Evolutionary conservation across 2,113 vertebrate genomes (phyloP).

Genomic region (Scatophagus argus): DNA sequence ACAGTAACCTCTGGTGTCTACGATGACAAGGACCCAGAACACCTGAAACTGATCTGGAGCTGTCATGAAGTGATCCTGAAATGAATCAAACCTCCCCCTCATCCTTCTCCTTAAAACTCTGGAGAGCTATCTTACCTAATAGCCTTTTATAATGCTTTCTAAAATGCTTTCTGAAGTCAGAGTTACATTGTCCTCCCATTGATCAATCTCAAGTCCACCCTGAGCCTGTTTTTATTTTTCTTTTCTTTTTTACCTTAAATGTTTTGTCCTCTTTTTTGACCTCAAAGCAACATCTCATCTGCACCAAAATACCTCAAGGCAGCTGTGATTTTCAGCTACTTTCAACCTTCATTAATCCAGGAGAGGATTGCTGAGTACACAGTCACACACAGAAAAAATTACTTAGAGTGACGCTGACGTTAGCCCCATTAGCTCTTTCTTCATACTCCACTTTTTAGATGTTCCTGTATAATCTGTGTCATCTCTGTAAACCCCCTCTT

Average conservation of each 20-base stretch:
- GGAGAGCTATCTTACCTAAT: neutral
- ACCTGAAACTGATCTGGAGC: slow-evolving; percentile 53
- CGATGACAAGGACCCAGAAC: slow-evolving; percentile 28
- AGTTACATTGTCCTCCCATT: neutral
- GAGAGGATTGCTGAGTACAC: slow-evolving; percentile 6
- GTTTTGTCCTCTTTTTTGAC: slow-evolving; percentile 13
- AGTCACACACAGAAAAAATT: slow-evolving; percentile 15
- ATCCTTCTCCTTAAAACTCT: neutral
- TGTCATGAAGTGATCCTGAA: neutral
- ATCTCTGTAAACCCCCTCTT: neutral
- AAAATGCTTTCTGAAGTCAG: slow-evolving; percentile 14
- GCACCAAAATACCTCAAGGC: slow-evolving; percentile 1
- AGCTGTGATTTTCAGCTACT: slow-evolving; percentile 24
- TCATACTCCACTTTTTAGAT: slow-evolving; percentile 5
- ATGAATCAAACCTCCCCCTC: neutral
- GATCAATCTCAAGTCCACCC: neutral
- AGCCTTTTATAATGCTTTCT: slow-evolving; percentile 5
- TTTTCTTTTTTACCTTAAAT: neutral
- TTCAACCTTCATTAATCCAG: slow-evolving; percentile 16
- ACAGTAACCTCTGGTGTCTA: slow-evolving; percentile 28
- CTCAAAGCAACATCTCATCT: neutral
- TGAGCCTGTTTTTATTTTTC: neutral
- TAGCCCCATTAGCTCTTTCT: neutral
- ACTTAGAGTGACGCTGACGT: neutral
- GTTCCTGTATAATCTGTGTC: slow-evolving; percentile 6